Evolutionary conservation across 2,797 vertebrate genomes (phyloP), one percentile per base, ranked within the genome.

Genomic region (Otolemur crassicaudatus): DNA sequence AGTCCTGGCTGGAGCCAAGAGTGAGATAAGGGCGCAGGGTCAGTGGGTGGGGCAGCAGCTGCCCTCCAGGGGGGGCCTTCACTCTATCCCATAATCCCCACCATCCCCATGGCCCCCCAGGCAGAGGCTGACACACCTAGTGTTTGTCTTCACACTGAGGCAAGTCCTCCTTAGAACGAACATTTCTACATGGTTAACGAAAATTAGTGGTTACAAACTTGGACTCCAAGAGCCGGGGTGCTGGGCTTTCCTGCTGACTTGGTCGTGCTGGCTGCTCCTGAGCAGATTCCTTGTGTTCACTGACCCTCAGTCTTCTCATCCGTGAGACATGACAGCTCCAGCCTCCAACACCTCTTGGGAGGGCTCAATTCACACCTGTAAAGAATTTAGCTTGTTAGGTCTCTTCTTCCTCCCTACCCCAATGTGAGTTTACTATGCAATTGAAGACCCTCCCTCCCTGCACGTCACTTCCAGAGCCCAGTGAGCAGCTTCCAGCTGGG

Each of bases 401-500:
- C 29, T 73, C 40, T 10, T 46, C 7, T 7, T 75, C 40, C 6
- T n/a, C 7, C 31, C n/a, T 8, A n/a, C 22, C 70, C 7, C 23
- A 70, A 3, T 1, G 2, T 11, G 20, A 22, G 3, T 10, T 75
- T n/a, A 34, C 14, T n/a, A 34, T 56, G 49, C 76, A 79, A 34
- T 14, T 56, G 23, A 56, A 14, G 10, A 1, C 31, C 46, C 31
- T 1, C 1, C 5, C 3, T n/a, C 25, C 46, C 9, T 77, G 17
- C 75, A 22, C 9, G 46, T n/a, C 75, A 22, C 31, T 77, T 22
- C 75, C 46, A 7, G 40, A 31, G 10, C 29, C 46, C 46, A 6
- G 11, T 2, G 31, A 22, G 19, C 5, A 11, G 29, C 10, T 3
- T 1, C n/a, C 1, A 1, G 5, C 11, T 56, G 49, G 7, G 20